A percentile compares a stretch with the other conserved stretches of the same genome.
These are phyloP conservation scores for Entomobrya proxima DNA, from an alignment of 2,888 invertebrate genomes.

Conservation along the genomic window DNA sequence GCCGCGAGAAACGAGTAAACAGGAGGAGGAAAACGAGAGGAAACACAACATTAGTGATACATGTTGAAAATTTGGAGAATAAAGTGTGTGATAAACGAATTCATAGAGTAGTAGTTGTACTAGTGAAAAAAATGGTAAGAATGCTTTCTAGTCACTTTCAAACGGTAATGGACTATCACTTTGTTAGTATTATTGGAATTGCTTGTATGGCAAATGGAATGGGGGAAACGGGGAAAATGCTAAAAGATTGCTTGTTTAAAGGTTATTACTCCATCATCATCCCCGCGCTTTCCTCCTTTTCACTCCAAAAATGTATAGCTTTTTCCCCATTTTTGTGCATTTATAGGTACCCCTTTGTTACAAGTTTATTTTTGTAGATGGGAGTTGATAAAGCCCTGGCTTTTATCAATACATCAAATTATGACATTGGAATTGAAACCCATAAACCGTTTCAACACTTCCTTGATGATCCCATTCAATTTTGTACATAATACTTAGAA, in stretches of 20 bases:
- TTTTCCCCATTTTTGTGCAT: background rate
- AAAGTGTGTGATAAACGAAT: background rate
- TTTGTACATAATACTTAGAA: background rate
- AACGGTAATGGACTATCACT: conserved; percentile 38
- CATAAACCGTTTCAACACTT: conserved; percentile 46
- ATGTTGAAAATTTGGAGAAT: too few relatives aligned
- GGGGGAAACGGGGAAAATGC: conserved; percentile 4
- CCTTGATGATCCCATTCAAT: conserved; percentile 36
- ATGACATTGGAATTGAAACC: conserved; percentile 41
- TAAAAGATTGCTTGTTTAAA: conserved; percentile 41
- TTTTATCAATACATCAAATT: conserved; percentile 48
- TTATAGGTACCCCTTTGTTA: conserved; percentile 18
- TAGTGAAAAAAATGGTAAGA: background rate
- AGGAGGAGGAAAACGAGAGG: too few relatives aligned
- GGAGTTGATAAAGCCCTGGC: conserved; percentile 9
- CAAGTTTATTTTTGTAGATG: conserved; percentile 31
- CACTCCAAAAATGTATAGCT: background rate
- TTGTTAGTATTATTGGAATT: conserved; percentile 24
- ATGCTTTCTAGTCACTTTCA: background rate
- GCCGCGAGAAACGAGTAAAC: too few relatives aligned
- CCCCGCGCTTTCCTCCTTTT: background rate
- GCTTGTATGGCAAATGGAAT: background rate
- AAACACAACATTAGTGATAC: too few relatives aligned
- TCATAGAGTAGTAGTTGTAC: too few relatives aligned
- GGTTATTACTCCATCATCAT: conserved; percentile 44